Conservation (phyloP, 2,888 invertebrate genomes). For the Diadromus collaris region DNA sequence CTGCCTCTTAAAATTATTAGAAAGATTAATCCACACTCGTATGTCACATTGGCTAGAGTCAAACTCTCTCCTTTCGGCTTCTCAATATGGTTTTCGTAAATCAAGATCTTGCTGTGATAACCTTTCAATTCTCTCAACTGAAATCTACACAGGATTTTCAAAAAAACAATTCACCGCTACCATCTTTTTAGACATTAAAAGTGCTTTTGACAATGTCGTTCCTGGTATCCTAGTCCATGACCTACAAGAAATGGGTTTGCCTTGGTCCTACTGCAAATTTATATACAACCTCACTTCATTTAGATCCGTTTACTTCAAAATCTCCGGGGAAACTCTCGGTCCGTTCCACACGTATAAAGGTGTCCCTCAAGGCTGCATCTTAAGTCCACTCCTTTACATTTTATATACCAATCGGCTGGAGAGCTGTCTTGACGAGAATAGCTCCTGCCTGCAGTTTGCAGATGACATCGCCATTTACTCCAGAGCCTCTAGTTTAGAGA, state of each 20-base stretch:
- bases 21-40: slow-evolving; percentile 15
- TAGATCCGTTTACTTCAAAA: slow-evolving; percentile 36
- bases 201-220: slow-evolving; percentile 43
- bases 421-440: background rate
- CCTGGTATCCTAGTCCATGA: slow-evolving; percentile 5
- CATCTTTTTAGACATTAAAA: too few species aligned
- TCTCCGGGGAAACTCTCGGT: slow-evolving; percentile 25
- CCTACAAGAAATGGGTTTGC: background rate
- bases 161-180: background rate
- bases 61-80: background rate
- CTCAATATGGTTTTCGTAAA: slow-evolving; percentile 32
- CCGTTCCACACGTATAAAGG: slow-evolving; percentile 33
- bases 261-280: slow-evolving; percentile 35
- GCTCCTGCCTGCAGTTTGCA: slow-evolving; percentile 44
- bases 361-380: slow-evolving; percentile 37
- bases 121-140: slow-evolving; percentile 4
- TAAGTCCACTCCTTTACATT: slow-evolving; percentile 36
- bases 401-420: slow-evolving; percentile 43
- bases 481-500: background rate
- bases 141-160: slow-evolving; percentile 17
- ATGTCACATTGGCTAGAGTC: slow-evolving; percentile 13
- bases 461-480: slow-evolving; percentile 39
- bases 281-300: slow-evolving; percentile 36
- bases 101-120: slow-evolving; percentile 31
- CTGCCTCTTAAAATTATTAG: slow-evolving; percentile 37